Conservation (phyloP, 2,888 invertebrate genomes). For the Crioceris asparagi region DNA sequence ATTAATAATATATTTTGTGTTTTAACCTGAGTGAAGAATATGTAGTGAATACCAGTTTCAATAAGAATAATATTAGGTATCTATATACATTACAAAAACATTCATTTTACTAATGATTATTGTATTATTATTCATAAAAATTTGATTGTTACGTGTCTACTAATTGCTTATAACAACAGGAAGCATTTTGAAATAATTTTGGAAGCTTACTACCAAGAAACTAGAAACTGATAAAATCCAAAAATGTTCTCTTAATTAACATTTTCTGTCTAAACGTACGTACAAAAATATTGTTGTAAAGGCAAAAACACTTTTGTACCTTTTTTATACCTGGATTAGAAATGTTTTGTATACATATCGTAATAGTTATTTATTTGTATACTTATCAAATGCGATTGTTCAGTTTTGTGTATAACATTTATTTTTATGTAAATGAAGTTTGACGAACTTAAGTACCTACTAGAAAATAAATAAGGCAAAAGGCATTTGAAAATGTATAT, state of each 20-base stretch:
- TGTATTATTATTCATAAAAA: slow-evolving; percentile 4
- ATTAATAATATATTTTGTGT: slow-evolving; percentile 18
- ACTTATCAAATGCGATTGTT: slow-evolving; percentile 1
- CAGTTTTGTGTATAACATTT: background rate
- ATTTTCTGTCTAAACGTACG: slow-evolving; percentile 31
- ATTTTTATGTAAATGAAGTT: no score
- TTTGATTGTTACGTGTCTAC: slow-evolving; percentile 16
- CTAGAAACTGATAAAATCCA: slow-evolving; percentile 30
- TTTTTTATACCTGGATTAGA: slow-evolving; percentile 34
- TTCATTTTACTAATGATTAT: slow-evolving; percentile 12
- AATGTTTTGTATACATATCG: slow-evolving; percentile 27
- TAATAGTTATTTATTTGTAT: slow-evolving; percentile 18
- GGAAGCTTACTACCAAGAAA: no score
- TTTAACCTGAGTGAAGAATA: slow-evolving; percentile 23
- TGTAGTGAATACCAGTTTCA: background rate
- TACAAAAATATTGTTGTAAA: slow-evolving; percentile 38
- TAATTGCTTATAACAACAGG: slow-evolving; percentile 24
- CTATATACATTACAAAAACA: slow-evolving; percentile 16
- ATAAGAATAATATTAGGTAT: slow-evolving; percentile 6
- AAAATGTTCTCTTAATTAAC: slow-evolving; percentile 23
- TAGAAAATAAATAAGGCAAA: no score
- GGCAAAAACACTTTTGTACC: slow-evolving; percentile 39
- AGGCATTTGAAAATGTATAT: no score
- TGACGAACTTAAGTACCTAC: no score
- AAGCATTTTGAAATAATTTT: slow-evolving; percentile 29